These are phyloP conservation scores for Leptopilina clavipes DNA, from an alignment of 1,140 invertebrate species.

Conservation along the genomic window DNA sequence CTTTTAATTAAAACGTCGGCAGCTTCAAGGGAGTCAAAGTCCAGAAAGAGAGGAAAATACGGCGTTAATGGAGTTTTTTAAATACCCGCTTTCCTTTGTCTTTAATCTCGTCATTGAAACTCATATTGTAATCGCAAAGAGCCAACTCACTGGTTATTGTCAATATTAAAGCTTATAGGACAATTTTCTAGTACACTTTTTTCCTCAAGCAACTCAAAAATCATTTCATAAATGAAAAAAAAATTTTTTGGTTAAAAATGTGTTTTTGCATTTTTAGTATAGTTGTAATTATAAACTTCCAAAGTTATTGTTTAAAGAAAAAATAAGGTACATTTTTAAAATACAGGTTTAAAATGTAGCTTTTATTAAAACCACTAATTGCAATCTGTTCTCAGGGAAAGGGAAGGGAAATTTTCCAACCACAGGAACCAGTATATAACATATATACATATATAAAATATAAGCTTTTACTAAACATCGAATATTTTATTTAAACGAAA, in stretches of 20 bases:
- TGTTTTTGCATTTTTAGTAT: too few relatives aligned
- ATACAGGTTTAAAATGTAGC: too few relatives aligned
- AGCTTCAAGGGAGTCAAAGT: constrained; percentile 57
- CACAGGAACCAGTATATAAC: background rate
- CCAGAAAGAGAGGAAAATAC: constrained; percentile 59
- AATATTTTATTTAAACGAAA: constrained; percentile 14
- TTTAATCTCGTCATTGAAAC: background rate
- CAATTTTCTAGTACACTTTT: background rate
- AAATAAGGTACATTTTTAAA: too few relatives aligned
- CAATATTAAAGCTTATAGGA: background rate
- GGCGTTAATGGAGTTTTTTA: constrained; percentile 60
- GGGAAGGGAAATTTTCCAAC: background rate
- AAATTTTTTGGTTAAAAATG: background rate
- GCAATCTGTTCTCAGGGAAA: background rate
- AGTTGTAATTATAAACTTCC: too few relatives aligned
- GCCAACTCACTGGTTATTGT: background rate
- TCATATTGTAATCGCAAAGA: constrained; percentile 4
- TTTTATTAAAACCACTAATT: background rate
- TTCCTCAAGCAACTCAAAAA: background rate
- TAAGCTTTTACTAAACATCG: background rate
- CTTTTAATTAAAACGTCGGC: constrained; percentile 67
- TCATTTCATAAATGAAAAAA: background rate
- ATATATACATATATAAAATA: too few relatives aligned
- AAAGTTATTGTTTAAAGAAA: too few relatives aligned
- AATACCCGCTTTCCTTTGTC: constrained; percentile 43